A percentile compares a stretch with the other conserved stretches of the same genome.
Evolutionary conservation across 92 coral and sea anemone genomes (phyloP).

Genomic region (Chrysogorgia sp.): DNA sequence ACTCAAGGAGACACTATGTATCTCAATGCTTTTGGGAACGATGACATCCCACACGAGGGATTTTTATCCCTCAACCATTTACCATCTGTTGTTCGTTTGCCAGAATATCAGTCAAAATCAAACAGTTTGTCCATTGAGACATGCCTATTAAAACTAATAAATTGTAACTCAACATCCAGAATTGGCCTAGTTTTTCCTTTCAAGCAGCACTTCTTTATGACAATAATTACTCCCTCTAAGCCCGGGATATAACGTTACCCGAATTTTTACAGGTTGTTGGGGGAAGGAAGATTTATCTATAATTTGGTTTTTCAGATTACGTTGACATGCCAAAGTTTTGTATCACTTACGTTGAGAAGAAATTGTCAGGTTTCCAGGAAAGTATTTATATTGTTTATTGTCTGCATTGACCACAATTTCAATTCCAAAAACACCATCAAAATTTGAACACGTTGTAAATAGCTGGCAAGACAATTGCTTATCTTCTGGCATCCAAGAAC

Average conservation of each 20-base stretch:
- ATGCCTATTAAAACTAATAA: no score
- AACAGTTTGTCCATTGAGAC: no score
- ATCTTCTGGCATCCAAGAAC: background rate
- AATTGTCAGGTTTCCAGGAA: conserved; percentile 20
- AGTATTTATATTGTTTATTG: conserved; percentile 3
- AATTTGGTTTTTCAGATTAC: background rate
- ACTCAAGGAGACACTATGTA: no score
- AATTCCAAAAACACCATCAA: conserved; percentile 9
- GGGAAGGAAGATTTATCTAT: background rate
- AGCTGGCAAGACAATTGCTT: conserved; percentile 4
- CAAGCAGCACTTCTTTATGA: no score
- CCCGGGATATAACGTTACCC: background rate
- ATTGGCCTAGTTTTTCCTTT: no score
- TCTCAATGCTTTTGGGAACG: no score
- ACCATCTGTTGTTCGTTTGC: no score
- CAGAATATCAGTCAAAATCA: no score
- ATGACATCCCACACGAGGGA: no score
- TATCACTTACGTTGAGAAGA: conserved; percentile 25
- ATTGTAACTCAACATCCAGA: no score
- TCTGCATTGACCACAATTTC: background rate
- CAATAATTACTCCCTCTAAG: background rate
- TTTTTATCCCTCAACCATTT: no score
- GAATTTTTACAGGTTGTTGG: background rate
- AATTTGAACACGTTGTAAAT: conserved; percentile 28
- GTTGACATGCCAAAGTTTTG: background rate